Conservation (phyloP, 35 echinoderm and acorn worm genomes). For the Lytechinus variegatus region DNA sequence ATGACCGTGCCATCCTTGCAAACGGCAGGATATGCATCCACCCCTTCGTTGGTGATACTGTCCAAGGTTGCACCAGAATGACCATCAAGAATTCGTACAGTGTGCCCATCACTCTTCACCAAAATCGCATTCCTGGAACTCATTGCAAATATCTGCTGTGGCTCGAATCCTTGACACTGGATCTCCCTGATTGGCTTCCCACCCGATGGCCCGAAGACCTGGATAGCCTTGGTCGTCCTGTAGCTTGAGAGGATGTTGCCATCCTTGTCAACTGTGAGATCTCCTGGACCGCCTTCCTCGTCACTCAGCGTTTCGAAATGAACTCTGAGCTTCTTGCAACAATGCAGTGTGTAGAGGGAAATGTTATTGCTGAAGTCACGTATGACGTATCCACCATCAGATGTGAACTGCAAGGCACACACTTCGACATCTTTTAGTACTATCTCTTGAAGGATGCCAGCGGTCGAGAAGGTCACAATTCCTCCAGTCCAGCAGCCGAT, state of each 20-base stretch:
- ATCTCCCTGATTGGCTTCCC: neutral
- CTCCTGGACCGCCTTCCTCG: neutral
- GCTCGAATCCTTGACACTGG: neutral
- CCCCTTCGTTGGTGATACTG: neutral
- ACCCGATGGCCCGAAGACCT: neutral
- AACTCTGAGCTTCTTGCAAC: neutral
- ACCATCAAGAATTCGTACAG: neutral
- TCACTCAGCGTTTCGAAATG: neutral
- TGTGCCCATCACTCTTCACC: neutral
- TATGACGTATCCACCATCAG: neutral
- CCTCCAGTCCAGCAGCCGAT: neutral
- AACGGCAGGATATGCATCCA: neutral
- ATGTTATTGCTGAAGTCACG: neutral
- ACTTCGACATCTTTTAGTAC: neutral
- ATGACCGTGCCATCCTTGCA: neutral
- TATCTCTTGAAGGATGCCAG: neutral
- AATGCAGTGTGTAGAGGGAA: conserved; percentile 19
- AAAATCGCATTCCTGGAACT: neutral
- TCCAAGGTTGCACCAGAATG: neutral
- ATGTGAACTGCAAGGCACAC: neutral
- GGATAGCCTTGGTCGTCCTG: neutral
- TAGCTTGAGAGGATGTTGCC: neutral
- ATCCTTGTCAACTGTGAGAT: neutral
- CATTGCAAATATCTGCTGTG: neutral
- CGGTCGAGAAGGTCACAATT: neutral